Evolutionary conservation across 2,797 vertebrate species (phyloP).

Genomic region (Spea hammondii): DNA sequence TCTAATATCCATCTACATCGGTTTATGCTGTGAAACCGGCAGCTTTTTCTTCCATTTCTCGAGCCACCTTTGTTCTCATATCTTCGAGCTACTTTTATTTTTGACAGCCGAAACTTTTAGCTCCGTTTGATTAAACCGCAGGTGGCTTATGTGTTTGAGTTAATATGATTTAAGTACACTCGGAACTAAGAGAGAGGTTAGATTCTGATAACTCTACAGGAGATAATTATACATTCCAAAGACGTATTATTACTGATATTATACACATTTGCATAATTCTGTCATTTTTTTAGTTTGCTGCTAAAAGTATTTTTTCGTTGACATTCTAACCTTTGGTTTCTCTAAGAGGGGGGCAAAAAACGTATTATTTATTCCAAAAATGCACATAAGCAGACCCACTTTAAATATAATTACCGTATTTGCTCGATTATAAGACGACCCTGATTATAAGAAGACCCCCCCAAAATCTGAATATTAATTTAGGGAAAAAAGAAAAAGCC

Average conservation of each 20-base stretch:
- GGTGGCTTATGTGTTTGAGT: conserved; percentile 30
- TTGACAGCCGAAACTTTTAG: not conserved
- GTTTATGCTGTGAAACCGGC: not conserved
- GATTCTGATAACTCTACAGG: conserved; percentile 16
- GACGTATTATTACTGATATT: conserved; percentile 8
- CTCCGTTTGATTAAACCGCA: not conserved
- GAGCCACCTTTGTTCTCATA: not conserved
- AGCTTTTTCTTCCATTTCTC: not conserved
- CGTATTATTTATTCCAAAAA: no score
- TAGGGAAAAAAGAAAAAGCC: no score
- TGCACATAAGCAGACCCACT: no score
- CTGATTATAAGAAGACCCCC: no score
- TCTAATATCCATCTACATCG: not conserved
- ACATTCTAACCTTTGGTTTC: no score
- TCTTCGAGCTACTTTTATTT: not conserved
- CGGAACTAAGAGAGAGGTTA: conserved; percentile 4
- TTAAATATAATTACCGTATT: no score
- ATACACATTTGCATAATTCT: conserved; percentile 11
- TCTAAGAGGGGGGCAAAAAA: no score
- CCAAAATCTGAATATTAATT: no score
- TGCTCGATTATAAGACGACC: no score
- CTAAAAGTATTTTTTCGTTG: not conserved
- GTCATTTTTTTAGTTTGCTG: not conserved
- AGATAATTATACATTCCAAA: conserved; percentile 17
- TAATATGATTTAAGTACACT: conserved; percentile 18